Evolutionary conservation across 2,888 invertebrate species (phyloP), one percentile per base, ranked within the genome.

Genomic region (Sialis fuliginosa): DNA sequence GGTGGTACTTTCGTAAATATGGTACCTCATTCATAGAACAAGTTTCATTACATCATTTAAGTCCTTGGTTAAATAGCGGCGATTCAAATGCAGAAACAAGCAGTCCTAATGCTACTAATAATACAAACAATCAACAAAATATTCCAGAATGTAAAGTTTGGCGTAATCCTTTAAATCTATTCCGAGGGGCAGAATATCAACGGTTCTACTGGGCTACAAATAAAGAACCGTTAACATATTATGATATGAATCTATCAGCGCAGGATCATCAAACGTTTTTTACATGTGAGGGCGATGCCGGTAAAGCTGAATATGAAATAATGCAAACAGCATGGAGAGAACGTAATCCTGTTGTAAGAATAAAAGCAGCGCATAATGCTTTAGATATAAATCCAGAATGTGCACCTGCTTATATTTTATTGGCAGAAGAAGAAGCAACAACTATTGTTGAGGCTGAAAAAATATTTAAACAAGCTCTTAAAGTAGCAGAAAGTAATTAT

Each of bases 1-100:
- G 96, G 96, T 97, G 96, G 96, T 97, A 97, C 67, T 97, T 95
- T 67, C 81, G 95, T 57, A 96, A 95, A 70, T 97, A 93, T 67
- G 96, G 95, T 22, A 92, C 90, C 6, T 92, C 92, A 1, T 96
- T 96, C 63, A 95, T 96, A 56, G 95, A 96, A 66, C 93, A 95
- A 72, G 86, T 96, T 48, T 95, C 93, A 1, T 69, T 93, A 52
- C 87, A 89, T 59, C 93, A 95, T 63, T 81, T 96, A 51, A 90
- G 89, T 48, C 92, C 93, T 0, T 87, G 92, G 84, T 79, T 93
- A 51, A 88, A 90, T 50, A 87, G 86, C 34, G 75, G 77, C 43
- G 79, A 66, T 44, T 61, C 42, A n/a, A 61, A 56, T 50, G 49
- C 53, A 40, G 54, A 58, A 44, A 55, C 56, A 42, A 55, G 54